phyloP scores from a whole-genome alignment of 2,888 invertebrate genomes.

The Dichetophora obliterata region DNA sequence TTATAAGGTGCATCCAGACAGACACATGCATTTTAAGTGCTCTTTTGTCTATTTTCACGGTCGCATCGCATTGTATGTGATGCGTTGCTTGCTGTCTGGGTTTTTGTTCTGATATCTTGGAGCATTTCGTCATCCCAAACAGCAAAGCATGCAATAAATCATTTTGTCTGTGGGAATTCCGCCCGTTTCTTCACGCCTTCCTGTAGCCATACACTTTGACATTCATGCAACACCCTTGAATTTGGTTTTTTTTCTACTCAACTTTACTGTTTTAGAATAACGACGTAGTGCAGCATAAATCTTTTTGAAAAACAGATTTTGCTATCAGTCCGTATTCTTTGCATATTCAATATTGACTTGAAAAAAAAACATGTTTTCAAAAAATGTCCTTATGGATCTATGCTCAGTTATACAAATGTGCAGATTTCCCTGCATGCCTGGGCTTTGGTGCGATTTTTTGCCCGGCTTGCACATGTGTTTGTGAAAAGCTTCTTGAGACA shows the following conservation, averaged over 20 bases:
- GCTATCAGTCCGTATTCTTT: no score
- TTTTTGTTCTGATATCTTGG: not conserved
- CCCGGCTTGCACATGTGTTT: not conserved
- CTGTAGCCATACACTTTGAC: constrained; percentile 15
- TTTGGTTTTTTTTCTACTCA: not conserved
- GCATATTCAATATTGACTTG: no score
- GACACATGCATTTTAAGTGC: constrained; percentile 16
- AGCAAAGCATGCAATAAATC: constrained; percentile 17
- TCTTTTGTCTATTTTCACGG: constrained; percentile 32
- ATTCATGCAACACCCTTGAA: constrained; percentile 29
- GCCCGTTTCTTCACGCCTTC: not conserved
- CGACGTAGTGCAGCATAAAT: not conserved
- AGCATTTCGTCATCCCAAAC: constrained; percentile 13
- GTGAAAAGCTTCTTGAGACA: constrained; percentile 33
- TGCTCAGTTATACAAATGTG: not conserved
- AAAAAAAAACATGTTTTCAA: no score
- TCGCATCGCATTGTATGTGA: not conserved
- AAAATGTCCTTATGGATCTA: no score
- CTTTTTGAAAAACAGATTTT: not conserved
- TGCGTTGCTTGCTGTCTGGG: not conserved
- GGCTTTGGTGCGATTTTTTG: not conserved
- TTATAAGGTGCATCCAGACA: constrained; percentile 35
- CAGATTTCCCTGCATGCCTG: not conserved
- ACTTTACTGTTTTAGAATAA: not conserved
- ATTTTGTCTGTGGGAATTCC: constrained; percentile 12